phyloP scores from a whole-genome alignment of 2,888 invertebrate species.

The Lochmaea crataegi region DNA sequence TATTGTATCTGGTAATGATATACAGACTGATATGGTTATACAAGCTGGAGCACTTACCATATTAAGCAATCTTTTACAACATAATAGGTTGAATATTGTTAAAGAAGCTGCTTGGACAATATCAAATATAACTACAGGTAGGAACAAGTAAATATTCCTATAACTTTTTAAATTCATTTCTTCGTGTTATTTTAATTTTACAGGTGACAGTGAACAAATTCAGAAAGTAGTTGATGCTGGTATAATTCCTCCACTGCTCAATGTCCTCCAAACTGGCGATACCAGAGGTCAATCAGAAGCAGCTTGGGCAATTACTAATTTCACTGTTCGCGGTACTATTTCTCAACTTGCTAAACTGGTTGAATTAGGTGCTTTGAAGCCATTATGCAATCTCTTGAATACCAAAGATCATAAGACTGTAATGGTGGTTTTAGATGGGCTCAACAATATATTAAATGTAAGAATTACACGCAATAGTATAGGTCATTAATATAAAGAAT shows the following conservation, averaged over 20 bases:
- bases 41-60: slow-evolving; percentile 77
- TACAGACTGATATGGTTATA: slow-evolving; percentile 87
- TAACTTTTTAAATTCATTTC: neutral
- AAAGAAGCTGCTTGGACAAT: slow-evolving; percentile 93
- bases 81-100: slow-evolving; percentile 74
- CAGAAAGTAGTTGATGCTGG: slow-evolving; percentile 77
- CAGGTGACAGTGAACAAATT: slow-evolving; percentile 70
- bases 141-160: slow-evolving; percentile 11
- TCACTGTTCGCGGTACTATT: slow-evolving; percentile 85
- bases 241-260: slow-evolving; percentile 75
- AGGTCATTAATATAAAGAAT: too few species aligned
- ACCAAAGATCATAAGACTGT: slow-evolving; percentile 84
- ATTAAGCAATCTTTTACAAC: slow-evolving; percentile 74
- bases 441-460: slow-evolving; percentile 79
- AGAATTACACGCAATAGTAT: slow-evolving; percentile 37
- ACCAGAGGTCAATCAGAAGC: slow-evolving; percentile 90
- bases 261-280: slow-evolving; percentile 77
- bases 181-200: slow-evolving; percentile 5
- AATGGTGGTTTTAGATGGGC: slow-evolving; percentile 83
- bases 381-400: slow-evolving; percentile 82
- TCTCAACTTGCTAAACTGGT: slow-evolving; percentile 80
- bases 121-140: slow-evolving; percentile 90
- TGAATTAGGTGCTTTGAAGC: slow-evolving; percentile 76
- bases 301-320: slow-evolving; percentile 94
- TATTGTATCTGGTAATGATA: slow-evolving; percentile 93